Conservation (phyloP, 2,888 invertebrate species). For the Chaetoderma sp. region DNA sequence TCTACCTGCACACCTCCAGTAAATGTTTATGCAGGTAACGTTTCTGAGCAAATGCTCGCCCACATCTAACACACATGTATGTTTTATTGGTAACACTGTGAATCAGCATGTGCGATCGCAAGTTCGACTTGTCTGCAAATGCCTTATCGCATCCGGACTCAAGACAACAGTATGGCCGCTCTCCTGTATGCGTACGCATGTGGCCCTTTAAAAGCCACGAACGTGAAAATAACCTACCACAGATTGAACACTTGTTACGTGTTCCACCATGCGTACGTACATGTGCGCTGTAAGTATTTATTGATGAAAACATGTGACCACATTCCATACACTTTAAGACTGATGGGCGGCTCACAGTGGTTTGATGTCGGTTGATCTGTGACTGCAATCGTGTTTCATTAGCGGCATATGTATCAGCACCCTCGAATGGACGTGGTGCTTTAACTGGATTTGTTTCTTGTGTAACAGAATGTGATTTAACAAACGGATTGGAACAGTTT, state of each 20-base stretch:
- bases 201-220: slow-evolving; percentile 68
- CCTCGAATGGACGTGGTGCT: too few species aligned
- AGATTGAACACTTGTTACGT: slow-evolving; percentile 58
- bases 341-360: too few species aligned
- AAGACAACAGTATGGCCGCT: slow-evolving; percentile 61
- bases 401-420: too few species aligned
- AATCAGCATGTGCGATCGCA: slow-evolving; percentile 64
- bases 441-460: too few species aligned
- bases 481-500: too few species aligned
- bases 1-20: slow-evolving; percentile 62
- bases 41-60: slow-evolving; percentile 66
- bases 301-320: slow-evolving; percentile 44
- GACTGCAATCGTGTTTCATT: too few species aligned
- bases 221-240: slow-evolving; percentile 63
- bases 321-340: slow-evolving; percentile 53
- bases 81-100: slow-evolving; percentile 60
- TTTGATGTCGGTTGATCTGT: too few species aligned
- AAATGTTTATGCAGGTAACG: slow-evolving; percentile 66
- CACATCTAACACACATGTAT: slow-evolving; percentile 59
- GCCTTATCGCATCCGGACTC: slow-evolving; percentile 59
- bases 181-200: slow-evolving; percentile 66
- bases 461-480: too few species aligned
- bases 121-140: slow-evolving; percentile 67
- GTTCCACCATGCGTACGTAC: slow-evolving; percentile 45
- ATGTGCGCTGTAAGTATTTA: slow-evolving; percentile 49